Conservation (phyloP, 1,140 invertebrate species). For the Drosophila orena region DNA sequence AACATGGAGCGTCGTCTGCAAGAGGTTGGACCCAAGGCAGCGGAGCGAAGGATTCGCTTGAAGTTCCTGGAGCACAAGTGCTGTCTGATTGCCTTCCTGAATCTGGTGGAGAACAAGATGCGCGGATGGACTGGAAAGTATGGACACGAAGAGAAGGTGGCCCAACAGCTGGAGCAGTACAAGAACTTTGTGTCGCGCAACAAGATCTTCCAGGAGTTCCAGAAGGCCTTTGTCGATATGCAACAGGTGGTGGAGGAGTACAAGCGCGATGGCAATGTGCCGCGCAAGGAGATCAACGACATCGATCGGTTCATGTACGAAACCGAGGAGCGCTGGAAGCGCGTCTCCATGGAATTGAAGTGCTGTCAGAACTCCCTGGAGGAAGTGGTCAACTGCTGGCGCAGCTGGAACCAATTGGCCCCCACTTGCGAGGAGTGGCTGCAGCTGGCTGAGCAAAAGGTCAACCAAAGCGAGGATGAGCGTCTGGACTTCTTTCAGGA, state of each 20-base stretch:
- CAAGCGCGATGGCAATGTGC: constrained; percentile 93
- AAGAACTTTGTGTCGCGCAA: constrained; percentile 95
- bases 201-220: constrained; percentile 97
- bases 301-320: constrained; percentile 95
- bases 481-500: constrained; percentile 96
- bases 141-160: constrained; percentile 92
- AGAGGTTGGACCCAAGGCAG: constrained; percentile 89
- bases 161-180: constrained; percentile 94
- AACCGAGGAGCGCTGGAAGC: constrained; percentile 94
- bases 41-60: constrained; percentile 91
- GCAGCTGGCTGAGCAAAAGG: constrained; percentile 90
- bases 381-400: constrained; percentile 95
- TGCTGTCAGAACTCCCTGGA: constrained; percentile 95
- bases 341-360: constrained; percentile 94
- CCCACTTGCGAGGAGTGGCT: constrained; percentile 93
- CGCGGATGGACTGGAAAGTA: constrained; percentile 95
- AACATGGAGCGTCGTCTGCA: constrained; percentile 92
- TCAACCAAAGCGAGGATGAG: constrained; percentile 92
- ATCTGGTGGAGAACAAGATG: constrained; percentile 94
- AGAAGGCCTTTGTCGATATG: constrained; percentile 95
- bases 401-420: constrained; percentile 90
- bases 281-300: constrained; percentile 90
- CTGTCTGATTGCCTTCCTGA: constrained; percentile 95
- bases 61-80: constrained; percentile 97
- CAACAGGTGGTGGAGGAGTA: constrained; percentile 96